A percentile compares a stretch with the other conserved stretches of the same genome.
Evolutionary conservation across 2,888 invertebrate species (phyloP).

Genomic region (Pachycephus smyrnensis): DNA sequence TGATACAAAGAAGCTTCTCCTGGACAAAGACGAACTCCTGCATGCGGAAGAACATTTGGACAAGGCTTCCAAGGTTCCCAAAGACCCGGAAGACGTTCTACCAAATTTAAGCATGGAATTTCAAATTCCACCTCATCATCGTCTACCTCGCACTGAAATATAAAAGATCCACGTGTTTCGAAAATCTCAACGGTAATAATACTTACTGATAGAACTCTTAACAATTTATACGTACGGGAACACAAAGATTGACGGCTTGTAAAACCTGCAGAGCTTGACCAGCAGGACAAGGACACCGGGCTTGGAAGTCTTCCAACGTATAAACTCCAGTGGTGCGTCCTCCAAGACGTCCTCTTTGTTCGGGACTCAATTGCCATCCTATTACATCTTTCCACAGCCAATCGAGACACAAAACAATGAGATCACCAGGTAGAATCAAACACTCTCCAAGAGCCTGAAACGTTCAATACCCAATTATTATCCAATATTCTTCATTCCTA

Average conservation of each 20-base stretch:
- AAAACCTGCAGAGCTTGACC: conserved; percentile 76
- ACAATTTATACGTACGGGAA: conserved; percentile 65
- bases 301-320: conserved; percentile 79
- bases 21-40: conserved; percentile 74
- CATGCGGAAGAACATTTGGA: conserved; percentile 69
- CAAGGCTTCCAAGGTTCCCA: conserved; percentile 74
- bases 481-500: neutral
- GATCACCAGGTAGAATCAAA: conserved; percentile 69
- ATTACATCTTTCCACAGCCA: conserved; percentile 78
- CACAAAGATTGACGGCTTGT: conserved; percentile 78
- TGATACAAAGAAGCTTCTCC: conserved; percentile 72
- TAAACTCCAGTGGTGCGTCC: conserved; percentile 77
- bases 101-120: conserved; percentile 78
- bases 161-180: neutral
- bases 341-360: conserved; percentile 66
- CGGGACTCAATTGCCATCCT: conserved; percentile 74
- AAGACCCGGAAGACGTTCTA: conserved; percentile 75
- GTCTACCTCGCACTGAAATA: conserved; percentile 74
- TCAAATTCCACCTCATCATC: conserved; percentile 79
- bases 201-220: neutral
- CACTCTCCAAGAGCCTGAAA: conserved; percentile 72
- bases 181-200: neutral
- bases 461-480: neutral
- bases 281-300: conserved; percentile 78
- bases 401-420: conserved; percentile 75